These are phyloP conservation scores for Hirtodrosophila duncani DNA, from an alignment of 2,888 invertebrate species.

Conservation along the genomic window DNA sequence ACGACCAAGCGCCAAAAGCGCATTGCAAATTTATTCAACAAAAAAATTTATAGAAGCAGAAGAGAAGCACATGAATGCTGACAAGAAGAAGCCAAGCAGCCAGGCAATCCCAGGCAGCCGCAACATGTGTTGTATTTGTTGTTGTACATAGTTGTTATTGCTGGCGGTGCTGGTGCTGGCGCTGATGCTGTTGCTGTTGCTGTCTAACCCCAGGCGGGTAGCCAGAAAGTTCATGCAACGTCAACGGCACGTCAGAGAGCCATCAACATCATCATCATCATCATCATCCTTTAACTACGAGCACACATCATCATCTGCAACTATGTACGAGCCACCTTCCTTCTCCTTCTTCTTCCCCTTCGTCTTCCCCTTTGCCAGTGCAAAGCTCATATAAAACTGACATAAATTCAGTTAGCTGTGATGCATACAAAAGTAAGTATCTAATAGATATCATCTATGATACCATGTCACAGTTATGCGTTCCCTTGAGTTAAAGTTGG, in stretches of 20 bases:
- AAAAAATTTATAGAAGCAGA: slow-evolving; percentile 1
- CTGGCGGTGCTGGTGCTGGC: too few species aligned
- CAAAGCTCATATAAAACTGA: slow-evolving; percentile 52
- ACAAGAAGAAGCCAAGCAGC: slow-evolving; percentile 32
- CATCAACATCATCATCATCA: slow-evolving; percentile 28
- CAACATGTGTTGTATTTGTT: slow-evolving; percentile 43
- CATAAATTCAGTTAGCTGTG: slow-evolving; percentile 68
- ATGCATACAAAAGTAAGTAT: slow-evolving; percentile 64
- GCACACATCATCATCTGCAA: slow-evolving; percentile 1
- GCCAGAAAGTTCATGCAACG: slow-evolving; percentile 52
- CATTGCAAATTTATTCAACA: slow-evolving; percentile 26
- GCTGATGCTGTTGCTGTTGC: too few species aligned
- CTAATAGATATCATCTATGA: slow-evolving; percentile 66
- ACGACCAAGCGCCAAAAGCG: slow-evolving; percentile 37
- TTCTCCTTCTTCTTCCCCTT: neutral
- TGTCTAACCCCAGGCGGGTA: slow-evolving; percentile 32
- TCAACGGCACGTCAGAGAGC: slow-evolving; percentile 43
- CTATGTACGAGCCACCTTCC: neutral
- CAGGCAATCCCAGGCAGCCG: slow-evolving; percentile 2
- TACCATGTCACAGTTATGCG: slow-evolving; percentile 15
- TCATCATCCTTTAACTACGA: slow-evolving; percentile 10
- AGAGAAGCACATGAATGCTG: slow-evolving; percentile 26
- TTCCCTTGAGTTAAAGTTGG: too few species aligned
- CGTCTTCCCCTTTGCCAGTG: slow-evolving; percentile 13
- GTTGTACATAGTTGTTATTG: too few species aligned